Evolutionary conservation across 1,140 invertebrate genomes (phyloP).

Genomic region (Drosophila biarmipes): DNA sequence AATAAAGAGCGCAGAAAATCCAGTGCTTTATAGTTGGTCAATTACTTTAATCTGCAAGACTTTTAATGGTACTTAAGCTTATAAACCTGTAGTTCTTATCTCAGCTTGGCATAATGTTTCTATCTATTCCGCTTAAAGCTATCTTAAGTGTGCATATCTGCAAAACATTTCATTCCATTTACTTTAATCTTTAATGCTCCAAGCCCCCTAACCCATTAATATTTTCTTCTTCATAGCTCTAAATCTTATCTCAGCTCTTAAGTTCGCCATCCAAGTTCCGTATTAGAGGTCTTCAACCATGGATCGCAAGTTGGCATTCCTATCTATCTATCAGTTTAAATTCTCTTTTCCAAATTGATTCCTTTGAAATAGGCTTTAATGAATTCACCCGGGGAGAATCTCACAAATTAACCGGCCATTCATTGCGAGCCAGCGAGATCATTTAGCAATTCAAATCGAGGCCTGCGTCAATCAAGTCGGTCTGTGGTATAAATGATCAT

Average conservation of each 20-base stretch:
- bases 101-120: background rate
- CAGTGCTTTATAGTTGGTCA: conserved; percentile 1
- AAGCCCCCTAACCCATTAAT: background rate
- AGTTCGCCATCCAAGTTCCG: conserved; percentile 11
- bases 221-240: background rate
- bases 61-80: conserved; percentile 4
- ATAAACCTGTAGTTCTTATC: background rate
- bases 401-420: conserved; percentile 63
- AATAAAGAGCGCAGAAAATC: conserved; percentile 5
- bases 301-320: background rate
- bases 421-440: conserved; percentile 43
- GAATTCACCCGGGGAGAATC: conserved; percentile 64
- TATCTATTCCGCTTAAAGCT: background rate
- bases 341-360: conserved; percentile 48
- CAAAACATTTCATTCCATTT: background rate
- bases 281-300: conserved; percentile 4
- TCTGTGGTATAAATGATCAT: conserved; percentile 38
- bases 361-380: conserved; percentile 61
- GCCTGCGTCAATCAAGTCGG: conserved; percentile 62
- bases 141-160: background rate
- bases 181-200: conserved; percentile 12
- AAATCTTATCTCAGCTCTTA: background rate
- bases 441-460: conserved; percentile 75
- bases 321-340: conserved; percentile 34
- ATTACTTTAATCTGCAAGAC: conserved; percentile 11